Conservation (phyloP, 2,797 vertebrate genomes). For the Clarias pachynema region DNA sequence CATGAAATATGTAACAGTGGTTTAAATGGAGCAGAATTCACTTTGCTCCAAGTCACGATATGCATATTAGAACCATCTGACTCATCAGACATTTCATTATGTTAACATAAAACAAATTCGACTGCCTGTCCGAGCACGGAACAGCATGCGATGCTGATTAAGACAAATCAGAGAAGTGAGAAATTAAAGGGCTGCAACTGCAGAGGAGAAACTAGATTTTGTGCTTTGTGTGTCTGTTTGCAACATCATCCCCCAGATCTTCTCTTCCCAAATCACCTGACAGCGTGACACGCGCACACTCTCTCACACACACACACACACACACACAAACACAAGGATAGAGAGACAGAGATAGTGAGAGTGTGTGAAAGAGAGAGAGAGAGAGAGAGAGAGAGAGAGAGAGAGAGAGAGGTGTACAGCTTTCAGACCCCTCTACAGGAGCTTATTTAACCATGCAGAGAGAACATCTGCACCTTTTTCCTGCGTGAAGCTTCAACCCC, state of each 20-base stretch:
- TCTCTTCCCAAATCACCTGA: conserved; percentile 16
- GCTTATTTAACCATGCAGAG: conserved; percentile 72
- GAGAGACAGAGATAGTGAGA: no score
- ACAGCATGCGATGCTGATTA: not conserved
- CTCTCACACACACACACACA: not conserved
- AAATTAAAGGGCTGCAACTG: not conserved
- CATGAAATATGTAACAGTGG: not conserved
- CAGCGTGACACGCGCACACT: conserved; percentile 7
- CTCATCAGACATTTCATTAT: not conserved
- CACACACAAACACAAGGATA: not conserved
- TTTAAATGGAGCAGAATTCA: not conserved
- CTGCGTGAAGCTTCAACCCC: not conserved
- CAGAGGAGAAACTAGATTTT: not conserved
- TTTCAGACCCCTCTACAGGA: conserved; percentile 59
- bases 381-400: not conserved
- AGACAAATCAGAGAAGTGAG: not conserved
- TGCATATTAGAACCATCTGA: conserved; percentile 11
- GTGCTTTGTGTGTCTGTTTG: conserved; percentile 26
- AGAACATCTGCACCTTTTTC: conserved; percentile 68
- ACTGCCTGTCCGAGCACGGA: not conserved
- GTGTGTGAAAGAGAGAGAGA: no score
- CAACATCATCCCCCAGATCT: not conserved
- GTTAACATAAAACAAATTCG: not conserved
- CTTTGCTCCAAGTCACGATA: not conserved
- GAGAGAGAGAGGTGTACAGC: conserved; percentile 13